These are phyloP conservation scores for Euplexia lucipara DNA, from an alignment of 2,888 invertebrate genomes.

Conservation along the genomic window DNA sequence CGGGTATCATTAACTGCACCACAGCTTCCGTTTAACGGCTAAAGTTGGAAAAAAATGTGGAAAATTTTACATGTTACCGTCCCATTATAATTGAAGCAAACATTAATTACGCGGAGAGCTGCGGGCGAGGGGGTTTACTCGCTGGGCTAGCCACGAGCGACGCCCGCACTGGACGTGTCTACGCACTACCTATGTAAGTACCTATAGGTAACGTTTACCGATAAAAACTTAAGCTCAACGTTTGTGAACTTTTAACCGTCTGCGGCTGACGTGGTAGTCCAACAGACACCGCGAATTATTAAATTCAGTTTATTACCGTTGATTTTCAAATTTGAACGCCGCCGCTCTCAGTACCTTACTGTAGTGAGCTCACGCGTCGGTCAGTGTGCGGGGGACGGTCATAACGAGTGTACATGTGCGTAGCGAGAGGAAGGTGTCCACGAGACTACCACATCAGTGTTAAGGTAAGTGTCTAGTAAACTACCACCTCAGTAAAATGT, in stretches of 20 bases:
- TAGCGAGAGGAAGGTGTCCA: too few relatives aligned
- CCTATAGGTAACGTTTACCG: slow-evolving; percentile 33
- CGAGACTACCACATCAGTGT: too few relatives aligned
- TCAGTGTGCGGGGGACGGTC: too few relatives aligned
- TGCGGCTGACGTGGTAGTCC: too few relatives aligned
- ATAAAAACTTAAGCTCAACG: slow-evolving; percentile 51
- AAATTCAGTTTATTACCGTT: too few relatives aligned
- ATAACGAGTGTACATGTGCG: too few relatives aligned
- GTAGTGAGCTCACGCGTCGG: too few relatives aligned
- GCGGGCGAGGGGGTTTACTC: slow-evolving; percentile 62
- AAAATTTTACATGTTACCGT: slow-evolving; percentile 69
- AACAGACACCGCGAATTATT: too few relatives aligned
- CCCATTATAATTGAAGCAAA: slow-evolving; percentile 81
- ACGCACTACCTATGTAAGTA: slow-evolving; percentile 13
- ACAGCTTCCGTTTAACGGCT: slow-evolving; percentile 66
- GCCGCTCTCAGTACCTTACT: too few relatives aligned
- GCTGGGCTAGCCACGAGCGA: slow-evolving; percentile 46
- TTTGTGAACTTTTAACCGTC: slow-evolving; percentile 49
- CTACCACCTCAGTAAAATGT: too few relatives aligned
- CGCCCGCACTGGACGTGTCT: slow-evolving; percentile 45
- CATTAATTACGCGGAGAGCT: slow-evolving; percentile 79
- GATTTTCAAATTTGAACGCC: too few relatives aligned
- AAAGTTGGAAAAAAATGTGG: slow-evolving; percentile 67
- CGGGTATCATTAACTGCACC: slow-evolving; percentile 52
- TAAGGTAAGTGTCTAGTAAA: too few relatives aligned